These are phyloP conservation scores for Passer montanus DNA, from an alignment of 2,113 vertebrate genomes.

Conservation along the genomic window DNA sequence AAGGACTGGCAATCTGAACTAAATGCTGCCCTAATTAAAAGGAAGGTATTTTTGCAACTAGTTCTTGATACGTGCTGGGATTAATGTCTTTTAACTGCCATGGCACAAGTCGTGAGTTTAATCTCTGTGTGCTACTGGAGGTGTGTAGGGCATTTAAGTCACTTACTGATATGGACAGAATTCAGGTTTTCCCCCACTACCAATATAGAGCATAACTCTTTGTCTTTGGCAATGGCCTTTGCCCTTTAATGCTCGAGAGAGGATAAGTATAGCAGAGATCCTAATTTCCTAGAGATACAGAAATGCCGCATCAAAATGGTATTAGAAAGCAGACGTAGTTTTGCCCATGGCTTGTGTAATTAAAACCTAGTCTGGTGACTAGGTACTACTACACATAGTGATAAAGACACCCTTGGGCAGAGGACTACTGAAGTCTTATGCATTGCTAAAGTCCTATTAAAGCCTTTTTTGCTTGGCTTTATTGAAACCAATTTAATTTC, in stretches of 20 bases:
- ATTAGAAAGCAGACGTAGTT: constrained; percentile 35
- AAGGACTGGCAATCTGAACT: constrained; percentile 24
- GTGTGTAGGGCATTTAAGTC: not conserved
- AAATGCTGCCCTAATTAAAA: constrained; percentile 55
- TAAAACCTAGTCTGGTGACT: constrained; percentile 45
- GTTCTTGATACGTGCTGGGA: not conserved
- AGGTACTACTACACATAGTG: not conserved
- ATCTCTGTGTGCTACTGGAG: not conserved
- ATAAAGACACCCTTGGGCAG: constrained; percentile 31
- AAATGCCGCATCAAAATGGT: constrained; percentile 31
- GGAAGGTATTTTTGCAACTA: not conserved
- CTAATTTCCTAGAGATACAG: constrained; percentile 14
- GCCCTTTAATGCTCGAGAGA: not conserved
- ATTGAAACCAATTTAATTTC: constrained; percentile 34
- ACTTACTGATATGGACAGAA: not conserved
- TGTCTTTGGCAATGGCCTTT: not conserved
- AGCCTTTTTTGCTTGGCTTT: constrained; percentile 18
- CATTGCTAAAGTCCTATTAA: constrained; percentile 19
- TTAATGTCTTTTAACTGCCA: constrained; percentile 8
- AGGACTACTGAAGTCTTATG: not conserved
- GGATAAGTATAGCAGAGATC: not conserved
- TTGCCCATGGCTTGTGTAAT: constrained; percentile 48
- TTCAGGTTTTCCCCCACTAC: not conserved
- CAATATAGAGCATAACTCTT: not conserved
- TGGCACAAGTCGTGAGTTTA: not conserved